These are phyloP conservation scores for Seladonia tumulorum DNA, from an alignment of 2,888 invertebrate species.

Conservation along the genomic window DNA sequence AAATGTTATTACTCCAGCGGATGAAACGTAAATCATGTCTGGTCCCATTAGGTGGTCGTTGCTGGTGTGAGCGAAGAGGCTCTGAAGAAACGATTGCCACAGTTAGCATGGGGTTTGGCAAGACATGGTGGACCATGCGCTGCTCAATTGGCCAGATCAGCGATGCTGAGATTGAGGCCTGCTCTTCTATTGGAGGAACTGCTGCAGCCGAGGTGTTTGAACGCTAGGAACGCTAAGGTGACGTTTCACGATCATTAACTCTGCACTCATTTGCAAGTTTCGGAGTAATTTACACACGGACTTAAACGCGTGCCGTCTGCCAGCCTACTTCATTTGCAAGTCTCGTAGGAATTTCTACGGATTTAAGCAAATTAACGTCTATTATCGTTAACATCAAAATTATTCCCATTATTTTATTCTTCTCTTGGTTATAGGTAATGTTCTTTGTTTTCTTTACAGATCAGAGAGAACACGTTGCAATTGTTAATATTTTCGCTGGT, in stretches of 20 bases:
- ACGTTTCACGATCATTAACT: background rate
- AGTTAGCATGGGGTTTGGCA: slow-evolving; percentile 84
- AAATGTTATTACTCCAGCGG: background rate
- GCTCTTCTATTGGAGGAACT: slow-evolving; percentile 85
- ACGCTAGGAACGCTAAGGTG: slow-evolving; percentile 82
- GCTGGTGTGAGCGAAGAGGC: slow-evolving; percentile 80
- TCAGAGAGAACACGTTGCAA: slow-evolving; percentile 91
- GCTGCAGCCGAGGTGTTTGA: slow-evolving; percentile 83
- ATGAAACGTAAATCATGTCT: background rate
- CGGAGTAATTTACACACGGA: too few species aligned
- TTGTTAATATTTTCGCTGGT: slow-evolving; percentile 91
- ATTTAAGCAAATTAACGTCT: too few species aligned
- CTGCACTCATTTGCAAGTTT: background rate
- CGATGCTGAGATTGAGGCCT: slow-evolving; percentile 85
- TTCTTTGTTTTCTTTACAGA: slow-evolving; percentile 79
- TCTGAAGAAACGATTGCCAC: slow-evolving; percentile 82
- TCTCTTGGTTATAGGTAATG: background rate
- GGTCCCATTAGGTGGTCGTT: slow-evolving; percentile 73
- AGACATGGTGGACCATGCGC: slow-evolving; percentile 85
- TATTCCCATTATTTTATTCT: too few species aligned
- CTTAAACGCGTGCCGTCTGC: too few species aligned
- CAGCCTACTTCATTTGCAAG: background rate
- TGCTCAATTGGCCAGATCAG: slow-evolving; percentile 81
- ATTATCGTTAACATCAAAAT: too few species aligned
- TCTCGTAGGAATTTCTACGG: too few species aligned